phyloP scores from a whole-genome alignment of 2,113 vertebrate species.

The Chrysochloris asiatica region DNA sequence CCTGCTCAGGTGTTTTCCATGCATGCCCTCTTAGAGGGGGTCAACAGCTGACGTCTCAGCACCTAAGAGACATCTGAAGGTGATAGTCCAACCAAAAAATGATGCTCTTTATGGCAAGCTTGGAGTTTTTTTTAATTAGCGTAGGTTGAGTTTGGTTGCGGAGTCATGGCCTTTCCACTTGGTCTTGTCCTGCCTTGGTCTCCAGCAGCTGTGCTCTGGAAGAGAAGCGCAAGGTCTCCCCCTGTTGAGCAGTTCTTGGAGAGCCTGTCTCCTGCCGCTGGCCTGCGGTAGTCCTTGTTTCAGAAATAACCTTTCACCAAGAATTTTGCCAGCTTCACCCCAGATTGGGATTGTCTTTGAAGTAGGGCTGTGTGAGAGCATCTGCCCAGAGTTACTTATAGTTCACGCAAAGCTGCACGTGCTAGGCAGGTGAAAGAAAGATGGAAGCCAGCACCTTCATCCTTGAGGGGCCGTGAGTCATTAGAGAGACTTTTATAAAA shows the following conservation, averaged over 20 bases:
- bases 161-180: not conserved
- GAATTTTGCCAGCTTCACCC: not conserved
- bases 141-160: not conserved
- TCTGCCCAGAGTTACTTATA: not conserved
- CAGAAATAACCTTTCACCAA: not conserved
- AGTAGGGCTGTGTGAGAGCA: not conserved
- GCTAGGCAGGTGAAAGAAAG: not conserved
- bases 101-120: not conserved
- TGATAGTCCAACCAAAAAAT: not conserved
- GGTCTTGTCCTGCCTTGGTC: not conserved
- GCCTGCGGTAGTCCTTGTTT: not conserved
- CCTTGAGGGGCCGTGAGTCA: not conserved
- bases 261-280: not conserved
- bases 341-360: not conserved
- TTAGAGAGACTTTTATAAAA: not conserved
- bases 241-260: not conserved
- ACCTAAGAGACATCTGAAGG: not conserved
- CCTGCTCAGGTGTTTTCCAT: not conserved
- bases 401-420: not conserved
- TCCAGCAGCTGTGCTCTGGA: not conserved
- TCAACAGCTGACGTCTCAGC: not conserved
- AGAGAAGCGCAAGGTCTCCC: not conserved
- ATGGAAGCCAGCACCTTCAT: fast-evolving
- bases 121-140: not conserved
- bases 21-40: fast-evolving